Evolutionary conservation across 1,140 invertebrate genomes (phyloP), one percentile per base, ranked within the genome.

Genomic region (Anagrus nilaparvatae): DNA sequence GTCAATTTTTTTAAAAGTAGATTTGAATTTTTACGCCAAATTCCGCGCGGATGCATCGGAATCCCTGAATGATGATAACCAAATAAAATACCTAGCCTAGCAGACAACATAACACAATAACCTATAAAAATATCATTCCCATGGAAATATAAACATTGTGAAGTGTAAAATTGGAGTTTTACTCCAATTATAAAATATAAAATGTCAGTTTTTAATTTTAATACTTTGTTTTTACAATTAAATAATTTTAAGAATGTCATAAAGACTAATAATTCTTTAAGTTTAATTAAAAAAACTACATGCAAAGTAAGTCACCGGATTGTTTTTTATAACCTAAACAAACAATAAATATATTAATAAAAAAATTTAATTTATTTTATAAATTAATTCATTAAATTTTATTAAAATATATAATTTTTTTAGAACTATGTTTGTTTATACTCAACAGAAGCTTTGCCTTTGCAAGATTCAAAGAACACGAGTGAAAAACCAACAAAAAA

Each of bases 401-500:
- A 24, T n/a, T n/a, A 30, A 24, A n/a, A 23, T 29, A 14, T 47
- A n/a, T n/a, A n/a, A n/a, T n/a, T n/a, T n/a, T n/a, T n/a, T n/a
- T 24, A 47, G 45, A 40, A 23, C 16, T 33, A 39, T 39, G 25
- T 23, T 21, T 34, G 12, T 5, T 21, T 43, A 23, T 47, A 39
- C 13, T 47, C 40, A 8, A 43, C 40, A 14, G 33, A 17, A 29
- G 33, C 1, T 33, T 18, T n/a, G n/a, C n/a, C n/a, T n/a, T 8
- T 27, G 24, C 24, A 6, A 7, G 24, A 6, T 8, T 27, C 24
- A 27, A 27, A 6, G 24, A 27, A 33, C 0, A 7, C 12, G 17
- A 5, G 21, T 7, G 6, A 1, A 0, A 36, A 47, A 35, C 0
- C 31, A 3, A 12, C 19, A 4, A 53, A 78, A 52, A 78, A 76